Conservation (phyloP, 2,797 vertebrate genomes). For the Sebastes hubbsi region DNA sequence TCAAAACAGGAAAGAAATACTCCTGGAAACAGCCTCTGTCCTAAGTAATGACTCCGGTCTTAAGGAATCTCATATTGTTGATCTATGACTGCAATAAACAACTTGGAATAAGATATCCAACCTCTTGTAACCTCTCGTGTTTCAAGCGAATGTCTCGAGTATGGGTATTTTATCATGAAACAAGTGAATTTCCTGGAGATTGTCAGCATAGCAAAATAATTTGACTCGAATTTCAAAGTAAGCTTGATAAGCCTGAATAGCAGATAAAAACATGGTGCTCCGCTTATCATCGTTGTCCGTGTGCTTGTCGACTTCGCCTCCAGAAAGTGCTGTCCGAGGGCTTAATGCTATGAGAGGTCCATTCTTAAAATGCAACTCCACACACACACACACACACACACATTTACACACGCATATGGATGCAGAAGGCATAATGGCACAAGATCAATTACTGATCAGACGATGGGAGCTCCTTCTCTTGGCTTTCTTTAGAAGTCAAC, state of each 20-base stretch:
- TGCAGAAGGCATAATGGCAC: conserved; percentile 38
- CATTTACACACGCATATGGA: conserved; percentile 24
- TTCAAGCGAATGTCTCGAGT: conserved; percentile 12
- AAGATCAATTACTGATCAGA: conserved; percentile 70
- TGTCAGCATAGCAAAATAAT: conserved; percentile 37
- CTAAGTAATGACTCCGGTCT: neutral
- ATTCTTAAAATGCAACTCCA: conserved; percentile 28
- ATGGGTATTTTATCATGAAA: neutral
- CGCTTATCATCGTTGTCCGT: conserved; percentile 31
- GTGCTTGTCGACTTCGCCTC: conserved; percentile 16
- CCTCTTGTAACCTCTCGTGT: neutral
- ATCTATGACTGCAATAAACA: neutral
- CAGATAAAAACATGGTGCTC: conserved; percentile 40
- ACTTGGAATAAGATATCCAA: neutral
- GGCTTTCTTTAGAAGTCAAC: conserved; percentile 60
- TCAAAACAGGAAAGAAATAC: neutral
- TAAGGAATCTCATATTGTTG: neutral
- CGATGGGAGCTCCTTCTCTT: conserved; percentile 47
- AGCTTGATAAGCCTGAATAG: conserved; percentile 28
- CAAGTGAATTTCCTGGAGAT: conserved; percentile 24
- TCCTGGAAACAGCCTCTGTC: neutral
- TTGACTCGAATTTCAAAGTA: conserved; percentile 35
- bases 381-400: neutral
- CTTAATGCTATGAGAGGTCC: conserved; percentile 25
- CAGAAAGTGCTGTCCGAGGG: conserved; percentile 32